phyloP scores from a whole-genome alignment of 2,113 vertebrate genomes.

The Zosterops borbonicus region DNA sequence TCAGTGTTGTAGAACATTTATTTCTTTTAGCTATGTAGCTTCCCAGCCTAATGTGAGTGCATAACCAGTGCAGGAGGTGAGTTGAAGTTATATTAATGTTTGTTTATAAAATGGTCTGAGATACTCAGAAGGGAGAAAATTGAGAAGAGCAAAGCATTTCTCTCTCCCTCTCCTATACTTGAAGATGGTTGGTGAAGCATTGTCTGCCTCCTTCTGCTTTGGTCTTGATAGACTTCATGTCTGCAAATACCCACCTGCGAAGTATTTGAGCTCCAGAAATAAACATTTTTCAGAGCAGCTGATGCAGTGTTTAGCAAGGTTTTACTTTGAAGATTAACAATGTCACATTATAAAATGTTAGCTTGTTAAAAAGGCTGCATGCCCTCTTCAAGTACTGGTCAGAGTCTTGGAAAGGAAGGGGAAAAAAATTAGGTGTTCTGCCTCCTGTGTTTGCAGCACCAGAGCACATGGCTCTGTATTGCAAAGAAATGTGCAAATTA shows the following conservation, averaged over 20 bases:
- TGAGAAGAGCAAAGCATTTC: background rate
- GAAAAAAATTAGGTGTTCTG: background rate
- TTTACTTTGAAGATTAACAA: background rate
- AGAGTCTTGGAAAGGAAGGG: background rate
- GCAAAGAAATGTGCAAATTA: background rate
- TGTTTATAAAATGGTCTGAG: background rate
- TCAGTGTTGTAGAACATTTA: background rate
- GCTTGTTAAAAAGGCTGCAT: rapidly evolving
- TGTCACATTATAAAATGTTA: background rate
- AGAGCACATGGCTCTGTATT: too few relatives aligned
- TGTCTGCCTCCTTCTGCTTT: background rate
- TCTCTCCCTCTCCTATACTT: background rate
- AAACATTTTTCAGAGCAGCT: background rate
- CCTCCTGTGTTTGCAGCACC: background rate
- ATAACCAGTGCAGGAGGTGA: background rate
- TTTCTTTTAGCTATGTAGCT: background rate
- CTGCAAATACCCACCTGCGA: background rate
- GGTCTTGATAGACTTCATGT: background rate
- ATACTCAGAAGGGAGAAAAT: background rate
- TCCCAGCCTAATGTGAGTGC: background rate
- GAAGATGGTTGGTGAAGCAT: background rate
- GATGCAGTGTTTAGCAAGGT: background rate
- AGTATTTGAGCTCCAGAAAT: background rate
- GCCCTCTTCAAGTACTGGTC: background rate
- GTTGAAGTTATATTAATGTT: background rate